phyloP scores from a whole-genome alignment of 1,140 invertebrate species.

The Diachasmimorpha longicaudata region DNA sequence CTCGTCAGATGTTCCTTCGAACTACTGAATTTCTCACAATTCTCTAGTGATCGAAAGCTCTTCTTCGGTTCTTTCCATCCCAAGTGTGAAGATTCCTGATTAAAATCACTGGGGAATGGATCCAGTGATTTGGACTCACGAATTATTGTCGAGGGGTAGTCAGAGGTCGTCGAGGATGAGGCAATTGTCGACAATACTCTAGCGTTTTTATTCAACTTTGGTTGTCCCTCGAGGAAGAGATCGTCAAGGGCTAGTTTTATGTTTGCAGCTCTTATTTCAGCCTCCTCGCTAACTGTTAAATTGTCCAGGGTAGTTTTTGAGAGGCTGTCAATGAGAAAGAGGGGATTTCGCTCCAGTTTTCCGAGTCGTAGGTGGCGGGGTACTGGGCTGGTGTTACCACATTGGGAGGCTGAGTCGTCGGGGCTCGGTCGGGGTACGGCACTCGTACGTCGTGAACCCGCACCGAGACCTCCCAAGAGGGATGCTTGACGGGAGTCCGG shows the following conservation, averaged over 20 bases:
- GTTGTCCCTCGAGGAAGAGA: constrained; percentile 44
- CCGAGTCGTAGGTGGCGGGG: constrained; percentile 39
- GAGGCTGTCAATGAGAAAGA: constrained; percentile 48
- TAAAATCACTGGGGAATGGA: constrained; percentile 50
- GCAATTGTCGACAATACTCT: constrained; percentile 64
- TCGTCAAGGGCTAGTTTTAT: constrained; percentile 55
- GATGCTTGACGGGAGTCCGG: constrained; percentile 73
- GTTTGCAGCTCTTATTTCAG: constrained; percentile 51
- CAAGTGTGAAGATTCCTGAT: constrained; percentile 32
- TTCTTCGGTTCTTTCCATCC: constrained; percentile 45
- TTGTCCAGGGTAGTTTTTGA: constrained; percentile 64
- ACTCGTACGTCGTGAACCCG: constrained; percentile 65
- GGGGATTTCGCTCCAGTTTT: constrained; percentile 45
- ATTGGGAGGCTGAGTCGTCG: constrained; percentile 49
- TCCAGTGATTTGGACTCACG: constrained; percentile 64
- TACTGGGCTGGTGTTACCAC: constrained; percentile 48
- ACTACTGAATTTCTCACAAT: constrained; percentile 59
- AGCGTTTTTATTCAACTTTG: constrained; percentile 45
- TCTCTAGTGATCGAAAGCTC: constrained; percentile 52
- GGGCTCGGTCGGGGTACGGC: constrained; percentile 53
- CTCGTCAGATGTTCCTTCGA: constrained; percentile 59
- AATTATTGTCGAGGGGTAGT: constrained; percentile 51
- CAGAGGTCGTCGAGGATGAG: constrained; percentile 62
- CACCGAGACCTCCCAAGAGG: constrained; percentile 55
- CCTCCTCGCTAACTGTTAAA: constrained; percentile 52